Percentiles rank a stretch among this genome's conserved stretches.
Evolutionary conservation across 1,140 invertebrate genomes (phyloP).

Genomic region (Macrobrachium nipponense): DNA sequence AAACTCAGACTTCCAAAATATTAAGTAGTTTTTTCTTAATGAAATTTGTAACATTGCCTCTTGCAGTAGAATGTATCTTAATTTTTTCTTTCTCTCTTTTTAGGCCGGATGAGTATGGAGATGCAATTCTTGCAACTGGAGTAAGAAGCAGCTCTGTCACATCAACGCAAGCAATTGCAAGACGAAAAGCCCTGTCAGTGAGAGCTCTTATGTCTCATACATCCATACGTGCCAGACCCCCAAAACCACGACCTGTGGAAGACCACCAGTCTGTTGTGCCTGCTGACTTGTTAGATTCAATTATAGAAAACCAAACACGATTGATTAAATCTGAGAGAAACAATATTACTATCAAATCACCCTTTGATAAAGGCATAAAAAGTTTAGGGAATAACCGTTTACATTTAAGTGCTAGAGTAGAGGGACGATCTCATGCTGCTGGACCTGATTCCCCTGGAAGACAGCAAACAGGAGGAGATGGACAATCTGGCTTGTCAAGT

Average conservation of each 20-base stretch:
- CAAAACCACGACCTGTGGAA: background rate
- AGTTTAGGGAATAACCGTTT: background rate
- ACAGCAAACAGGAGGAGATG: slow-evolving; percentile 36
- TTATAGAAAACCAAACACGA: slow-evolving; percentile 54
- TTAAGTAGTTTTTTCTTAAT: too few relatives aligned
- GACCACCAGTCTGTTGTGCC: slow-evolving; percentile 8
- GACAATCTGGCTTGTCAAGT: slow-evolving; percentile 18
- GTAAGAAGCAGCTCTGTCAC: slow-evolving; percentile 38
- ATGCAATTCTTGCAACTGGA: slow-evolving; percentile 47
- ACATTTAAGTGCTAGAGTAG: slow-evolving; percentile 10
- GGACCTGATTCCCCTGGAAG: slow-evolving; percentile 44
- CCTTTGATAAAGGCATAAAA: background rate
- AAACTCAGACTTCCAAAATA: too few relatives aligned
- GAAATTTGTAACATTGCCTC: background rate
- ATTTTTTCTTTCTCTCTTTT: background rate
- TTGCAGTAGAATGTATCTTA: background rate
- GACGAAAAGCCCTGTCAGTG: slow-evolving; percentile 39
- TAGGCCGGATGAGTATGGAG: slow-evolving; percentile 53
- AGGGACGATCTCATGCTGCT: slow-evolving; percentile 12
- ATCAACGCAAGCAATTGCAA: slow-evolving; percentile 39
- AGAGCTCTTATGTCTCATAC: slow-evolving; percentile 43
- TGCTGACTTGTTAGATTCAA: slow-evolving; percentile 44
- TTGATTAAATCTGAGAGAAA: slow-evolving; percentile 9
- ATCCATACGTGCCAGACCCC: background rate
- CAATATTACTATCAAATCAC: background rate